Conservation (phyloP, 2,797 vertebrate genomes). For the Lophotriccus pileatus region DNA sequence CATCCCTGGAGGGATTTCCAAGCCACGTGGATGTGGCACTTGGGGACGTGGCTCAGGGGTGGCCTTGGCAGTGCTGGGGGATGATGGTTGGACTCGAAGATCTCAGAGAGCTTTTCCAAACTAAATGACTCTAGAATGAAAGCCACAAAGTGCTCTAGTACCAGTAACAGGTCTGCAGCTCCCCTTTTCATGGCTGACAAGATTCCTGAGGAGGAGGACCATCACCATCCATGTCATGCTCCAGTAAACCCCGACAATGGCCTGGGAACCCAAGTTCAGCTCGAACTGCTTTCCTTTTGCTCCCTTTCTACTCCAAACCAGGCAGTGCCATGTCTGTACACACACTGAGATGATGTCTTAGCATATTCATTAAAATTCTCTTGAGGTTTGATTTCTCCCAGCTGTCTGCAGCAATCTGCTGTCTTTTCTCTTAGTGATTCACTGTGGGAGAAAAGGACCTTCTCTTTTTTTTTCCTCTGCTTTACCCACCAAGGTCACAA, state of each 20-base stretch:
- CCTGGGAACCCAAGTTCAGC: not conserved
- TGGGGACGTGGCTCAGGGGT: not conserved
- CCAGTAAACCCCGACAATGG: not conserved
- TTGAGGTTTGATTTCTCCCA: not conserved
- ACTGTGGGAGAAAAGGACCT: not conserved
- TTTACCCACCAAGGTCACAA: not conserved
- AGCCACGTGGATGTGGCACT: not conserved
- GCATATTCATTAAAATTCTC: constrained; percentile 2
- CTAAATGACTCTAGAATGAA: not conserved
- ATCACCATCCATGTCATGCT: accelerated
- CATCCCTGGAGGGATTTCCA: not conserved
- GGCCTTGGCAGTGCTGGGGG: not conserved
- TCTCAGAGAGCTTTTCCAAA: not conserved
- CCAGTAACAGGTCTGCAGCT: not conserved
- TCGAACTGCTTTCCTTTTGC: not conserved
- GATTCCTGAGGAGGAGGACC: not conserved
- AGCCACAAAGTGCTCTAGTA: not conserved
- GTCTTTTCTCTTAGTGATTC: not conserved
- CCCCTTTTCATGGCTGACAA: accelerated
- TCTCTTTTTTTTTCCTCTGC: not conserved
- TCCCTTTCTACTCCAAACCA: not conserved
- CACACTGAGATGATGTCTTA: not conserved
- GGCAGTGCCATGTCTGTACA: not conserved
- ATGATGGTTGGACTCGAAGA: not conserved
- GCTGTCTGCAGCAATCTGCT: constrained; percentile 13